Base-by-base conservation (phyloP, 2,113 vertebrate genomes). In the Hypomesus transpacificus region DNA sequence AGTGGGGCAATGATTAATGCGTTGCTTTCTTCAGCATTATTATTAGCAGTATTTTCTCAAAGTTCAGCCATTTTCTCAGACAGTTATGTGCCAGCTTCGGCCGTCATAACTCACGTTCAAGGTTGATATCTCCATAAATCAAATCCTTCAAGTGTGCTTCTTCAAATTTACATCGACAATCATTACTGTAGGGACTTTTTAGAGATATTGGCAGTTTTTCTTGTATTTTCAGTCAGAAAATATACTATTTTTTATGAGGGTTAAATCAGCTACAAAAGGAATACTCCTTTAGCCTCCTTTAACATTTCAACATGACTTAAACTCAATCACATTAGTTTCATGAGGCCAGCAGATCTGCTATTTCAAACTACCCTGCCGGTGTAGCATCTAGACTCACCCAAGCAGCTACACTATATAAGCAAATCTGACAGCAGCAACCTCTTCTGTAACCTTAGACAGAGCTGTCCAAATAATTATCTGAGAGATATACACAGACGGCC, bases 21-120 rank as follows among this genome's bases (percentile, higher is more conserved):
- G 71, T 81, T 74, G 80, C 71, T 72, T 69, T 57, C 20, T 20
- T 17, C 74, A 65, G 69, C 73, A 73, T 76, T 72, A 69, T 69
- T 28, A 39, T 69, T 61, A 51, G 69, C 61, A 73, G 69, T 73
- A 65, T 80, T 84, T 70, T 67, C 70, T 75, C 64, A 46, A 68
- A 76, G 61, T 53, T 70, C 77, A 16, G n/a, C 53, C 56, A 58
- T 58, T 57, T 69, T 58, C 28, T 71, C 20, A 21, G 28, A 21
- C 46, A 67, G 73, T 79, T 65, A n/a, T 8, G 13, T 28, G 61
- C 34, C 52, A 74, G 22, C 46, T 26, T 67, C 64, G 21, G 3
- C 58, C 64, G 70, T 81, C 75, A 85, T 83, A 73, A 82, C 66
- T 80, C 75, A 79, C 74, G 71, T 64, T 74, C 82, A 77, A 81